Conservation (phyloP, 2,888 invertebrate genomes). For the Harpalus rufipes region DNA sequence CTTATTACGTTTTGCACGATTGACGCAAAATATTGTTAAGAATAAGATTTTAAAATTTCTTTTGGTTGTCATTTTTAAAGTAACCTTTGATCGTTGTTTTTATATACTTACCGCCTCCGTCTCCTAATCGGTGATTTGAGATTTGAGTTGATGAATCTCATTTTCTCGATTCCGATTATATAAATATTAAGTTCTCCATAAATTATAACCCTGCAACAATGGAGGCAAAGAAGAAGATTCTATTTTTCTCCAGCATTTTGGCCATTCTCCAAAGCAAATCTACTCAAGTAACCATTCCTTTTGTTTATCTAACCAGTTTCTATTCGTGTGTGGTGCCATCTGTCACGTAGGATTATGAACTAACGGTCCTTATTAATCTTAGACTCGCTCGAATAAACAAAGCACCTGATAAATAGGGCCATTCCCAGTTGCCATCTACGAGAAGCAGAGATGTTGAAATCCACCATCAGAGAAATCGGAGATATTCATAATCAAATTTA, state of each 20-base stretch:
- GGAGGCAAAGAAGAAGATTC: too few species aligned
- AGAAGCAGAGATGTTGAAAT: slow-evolving; percentile 10
- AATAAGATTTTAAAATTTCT: too few species aligned
- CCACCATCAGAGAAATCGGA: slow-evolving; percentile 15
- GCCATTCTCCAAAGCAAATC: slow-evolving; percentile 9
- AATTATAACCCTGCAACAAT: too few species aligned
- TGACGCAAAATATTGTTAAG: too few species aligned
- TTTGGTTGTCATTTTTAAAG: too few species aligned
- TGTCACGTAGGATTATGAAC: slow-evolving; percentile 30
- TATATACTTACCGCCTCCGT: too few species aligned
- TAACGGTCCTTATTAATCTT: slow-evolving; percentile 29
- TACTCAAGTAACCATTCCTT: background rate
- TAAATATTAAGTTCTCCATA: too few species aligned
- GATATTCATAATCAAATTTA: slow-evolving; percentile 21
- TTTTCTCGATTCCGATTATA: too few species aligned
- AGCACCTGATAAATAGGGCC: slow-evolving; percentile 30
- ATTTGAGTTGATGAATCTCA: too few species aligned
- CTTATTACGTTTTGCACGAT: too few species aligned
- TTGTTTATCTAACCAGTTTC: slow-evolving; percentile 32
- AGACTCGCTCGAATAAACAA: slow-evolving; percentile 15
- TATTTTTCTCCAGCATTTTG: background rate
- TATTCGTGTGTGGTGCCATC: slow-evolving; percentile 27
- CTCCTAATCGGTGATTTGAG: too few species aligned
- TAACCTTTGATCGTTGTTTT: too few species aligned
- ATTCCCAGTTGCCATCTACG: slow-evolving; percentile 6